These are phyloP conservation scores for Andrena minutula DNA, from an alignment of 2,888 invertebrate genomes.

Conservation along the genomic window DNA sequence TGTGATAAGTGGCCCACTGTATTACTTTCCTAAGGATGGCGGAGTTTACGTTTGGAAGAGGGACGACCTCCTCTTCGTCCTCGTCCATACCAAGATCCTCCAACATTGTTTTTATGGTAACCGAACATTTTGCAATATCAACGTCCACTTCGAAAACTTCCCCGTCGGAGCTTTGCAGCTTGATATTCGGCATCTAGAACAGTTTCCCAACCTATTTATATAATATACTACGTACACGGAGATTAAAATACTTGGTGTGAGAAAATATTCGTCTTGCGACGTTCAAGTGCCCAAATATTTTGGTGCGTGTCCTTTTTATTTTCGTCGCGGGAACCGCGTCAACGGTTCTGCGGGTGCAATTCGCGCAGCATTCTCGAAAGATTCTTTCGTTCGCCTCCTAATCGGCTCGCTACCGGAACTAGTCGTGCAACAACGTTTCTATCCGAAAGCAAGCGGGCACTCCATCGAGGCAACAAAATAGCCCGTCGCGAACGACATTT, in stretches of 20 bases:
- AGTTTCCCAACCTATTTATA: background rate
- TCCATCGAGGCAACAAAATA: conserved; percentile 22
- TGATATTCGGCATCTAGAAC: conserved; percentile 95
- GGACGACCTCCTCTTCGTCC: conserved; percentile 97
- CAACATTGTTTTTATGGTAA: conserved; percentile 99
- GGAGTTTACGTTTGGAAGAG: conserved; percentile 98
- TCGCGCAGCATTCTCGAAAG: background rate
- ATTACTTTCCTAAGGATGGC: conserved; percentile 98
- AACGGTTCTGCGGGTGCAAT: background rate
- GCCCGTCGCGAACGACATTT: conserved; percentile 40
- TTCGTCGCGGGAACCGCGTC: background rate
- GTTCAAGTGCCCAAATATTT: conserved; percentile 9
- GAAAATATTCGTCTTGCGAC: background rate
- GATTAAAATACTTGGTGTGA: background rate
- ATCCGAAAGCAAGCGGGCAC: conserved; percentile 9
- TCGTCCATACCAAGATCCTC: conserved; percentile 97
- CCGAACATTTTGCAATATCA: conserved; percentile 98
- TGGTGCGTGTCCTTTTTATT: background rate
- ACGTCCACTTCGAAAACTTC: conserved; percentile 98
- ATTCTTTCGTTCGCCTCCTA: background rate
- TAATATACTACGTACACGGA: background rate
- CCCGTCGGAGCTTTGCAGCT: conserved; percentile 97
- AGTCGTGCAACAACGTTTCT: background rate
- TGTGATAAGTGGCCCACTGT: conserved; percentile 97
- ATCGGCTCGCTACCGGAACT: background rate